Conservation (phyloP, 2,888 invertebrate species). For the Dolomedes plantarius region DNA sequence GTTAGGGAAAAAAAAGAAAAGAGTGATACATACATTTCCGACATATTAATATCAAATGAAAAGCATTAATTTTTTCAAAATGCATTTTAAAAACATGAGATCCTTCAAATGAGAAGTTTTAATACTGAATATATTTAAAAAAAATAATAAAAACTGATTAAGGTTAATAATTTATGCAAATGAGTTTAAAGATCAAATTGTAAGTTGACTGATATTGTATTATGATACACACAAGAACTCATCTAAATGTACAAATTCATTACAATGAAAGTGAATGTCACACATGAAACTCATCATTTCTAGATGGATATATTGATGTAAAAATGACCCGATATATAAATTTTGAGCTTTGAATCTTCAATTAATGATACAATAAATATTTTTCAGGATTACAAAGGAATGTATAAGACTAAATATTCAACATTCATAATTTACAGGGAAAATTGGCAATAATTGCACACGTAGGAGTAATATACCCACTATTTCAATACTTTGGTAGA, state of each 20-base stretch:
- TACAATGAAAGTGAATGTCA: not conserved
- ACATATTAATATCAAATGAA: too few relatives aligned
- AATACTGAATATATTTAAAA: too few relatives aligned
- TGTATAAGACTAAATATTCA: conserved; percentile 60
- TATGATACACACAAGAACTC: not conserved
- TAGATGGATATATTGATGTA: not conserved
- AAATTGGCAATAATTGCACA: conserved; percentile 55
- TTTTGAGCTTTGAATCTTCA: not conserved
- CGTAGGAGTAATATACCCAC: conserved; percentile 42
- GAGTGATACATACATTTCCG: too few relatives aligned
- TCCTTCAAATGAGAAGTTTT: too few relatives aligned
- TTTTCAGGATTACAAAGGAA: conserved; percentile 33
- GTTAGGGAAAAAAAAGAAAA: too few relatives aligned
- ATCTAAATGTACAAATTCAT: not conserved
- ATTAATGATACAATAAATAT: not conserved
- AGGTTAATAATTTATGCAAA: too few relatives aligned
- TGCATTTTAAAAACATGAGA: too few relatives aligned
- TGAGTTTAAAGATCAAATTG: too few relatives aligned
- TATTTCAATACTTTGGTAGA: conserved; percentile 62
- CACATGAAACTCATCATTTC: not conserved
- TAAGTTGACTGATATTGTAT: too few relatives aligned
- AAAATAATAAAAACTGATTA: too few relatives aligned
- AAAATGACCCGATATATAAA: not conserved
- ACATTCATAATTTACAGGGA: conserved; percentile 24
- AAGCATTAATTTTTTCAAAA: too few relatives aligned